Conservation (phyloP, 2,888 invertebrate genomes). For the Helobdella robusta region DNA sequence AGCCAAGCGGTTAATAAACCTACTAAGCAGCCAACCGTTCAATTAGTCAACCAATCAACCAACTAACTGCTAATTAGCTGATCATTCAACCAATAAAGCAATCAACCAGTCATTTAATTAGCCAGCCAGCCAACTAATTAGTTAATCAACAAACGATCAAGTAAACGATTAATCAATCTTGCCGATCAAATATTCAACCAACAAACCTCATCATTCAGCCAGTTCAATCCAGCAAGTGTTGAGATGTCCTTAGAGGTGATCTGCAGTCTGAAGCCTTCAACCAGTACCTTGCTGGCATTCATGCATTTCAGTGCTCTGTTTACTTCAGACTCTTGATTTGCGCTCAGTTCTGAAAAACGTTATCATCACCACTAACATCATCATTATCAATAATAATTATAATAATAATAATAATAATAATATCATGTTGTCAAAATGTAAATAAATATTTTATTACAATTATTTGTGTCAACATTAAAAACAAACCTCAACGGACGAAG, state of each 20-base stretch:
- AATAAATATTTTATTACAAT: too few relatives aligned
- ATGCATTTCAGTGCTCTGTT: slow-evolving; percentile 39
- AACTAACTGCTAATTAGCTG: too few relatives aligned
- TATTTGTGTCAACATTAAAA: too few relatives aligned
- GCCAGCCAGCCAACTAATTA: too few relatives aligned
- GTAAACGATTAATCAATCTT: not conserved
- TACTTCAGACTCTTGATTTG: slow-evolving; percentile 56
- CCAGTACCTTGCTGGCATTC: slow-evolving; percentile 54
- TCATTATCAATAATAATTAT: not conserved
- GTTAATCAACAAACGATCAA: not conserved
- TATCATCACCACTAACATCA: not conserved
- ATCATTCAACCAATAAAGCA: too few relatives aligned
- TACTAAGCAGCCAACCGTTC: too few relatives aligned
- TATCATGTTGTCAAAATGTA: not conserved
- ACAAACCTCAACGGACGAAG: not conserved
- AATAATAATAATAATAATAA: not conserved
- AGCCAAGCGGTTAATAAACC: too few relatives aligned
- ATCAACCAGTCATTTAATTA: too few relatives aligned
- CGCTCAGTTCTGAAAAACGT: slow-evolving; percentile 57
- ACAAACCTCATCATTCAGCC: slow-evolving; percentile 74
- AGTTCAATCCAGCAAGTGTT: slow-evolving; percentile 71
- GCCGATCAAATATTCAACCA: not conserved
- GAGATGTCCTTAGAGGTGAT: slow-evolving; percentile 70
- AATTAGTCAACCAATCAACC: too few relatives aligned
- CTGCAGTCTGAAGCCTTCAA: slow-evolving; percentile 56